phyloP scores from a whole-genome alignment of 2,797 vertebrate genomes.

The Falco naumanni region DNA sequence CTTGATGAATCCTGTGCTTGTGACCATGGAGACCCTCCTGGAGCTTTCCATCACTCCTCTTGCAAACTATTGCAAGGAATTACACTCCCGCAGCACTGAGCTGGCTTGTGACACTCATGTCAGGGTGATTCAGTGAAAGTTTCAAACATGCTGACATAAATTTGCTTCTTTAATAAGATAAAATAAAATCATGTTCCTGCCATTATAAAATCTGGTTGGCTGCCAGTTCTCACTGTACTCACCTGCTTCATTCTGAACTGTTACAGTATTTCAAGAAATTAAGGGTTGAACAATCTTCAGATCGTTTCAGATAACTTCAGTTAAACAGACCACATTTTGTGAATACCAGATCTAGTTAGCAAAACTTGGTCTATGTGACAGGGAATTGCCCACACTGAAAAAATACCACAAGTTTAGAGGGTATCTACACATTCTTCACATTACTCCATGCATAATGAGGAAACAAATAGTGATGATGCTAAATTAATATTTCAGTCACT shows the following conservation, averaged over 20 bases:
- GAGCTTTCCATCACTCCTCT: neutral
- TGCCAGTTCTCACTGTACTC: neutral
- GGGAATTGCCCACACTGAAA: neutral
- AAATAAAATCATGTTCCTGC: neutral
- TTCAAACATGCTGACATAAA: neutral
- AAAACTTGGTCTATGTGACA: neutral
- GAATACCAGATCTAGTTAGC: neutral
- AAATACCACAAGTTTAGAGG: neutral
- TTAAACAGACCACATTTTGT: neutral
- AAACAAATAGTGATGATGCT: neutral
- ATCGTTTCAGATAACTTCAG: neutral
- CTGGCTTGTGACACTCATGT: neutral
- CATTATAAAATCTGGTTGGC: neutral
- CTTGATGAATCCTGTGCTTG: neutral
- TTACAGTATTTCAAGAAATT: neutral
- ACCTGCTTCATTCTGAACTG: neutral
- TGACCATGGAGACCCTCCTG: neutral
- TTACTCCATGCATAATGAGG: neutral
- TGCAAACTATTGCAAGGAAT: conserved; percentile 7
- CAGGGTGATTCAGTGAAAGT: neutral
- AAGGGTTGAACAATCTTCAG: neutral
- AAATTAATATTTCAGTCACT: neutral
- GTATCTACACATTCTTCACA: neutral
- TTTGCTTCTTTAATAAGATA: neutral
- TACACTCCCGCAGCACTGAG: neutral